These are phyloP conservation scores for Alexandromys fortis DNA, from an alignment of 2,113 vertebrate genomes.

Conservation along the genomic window DNA sequence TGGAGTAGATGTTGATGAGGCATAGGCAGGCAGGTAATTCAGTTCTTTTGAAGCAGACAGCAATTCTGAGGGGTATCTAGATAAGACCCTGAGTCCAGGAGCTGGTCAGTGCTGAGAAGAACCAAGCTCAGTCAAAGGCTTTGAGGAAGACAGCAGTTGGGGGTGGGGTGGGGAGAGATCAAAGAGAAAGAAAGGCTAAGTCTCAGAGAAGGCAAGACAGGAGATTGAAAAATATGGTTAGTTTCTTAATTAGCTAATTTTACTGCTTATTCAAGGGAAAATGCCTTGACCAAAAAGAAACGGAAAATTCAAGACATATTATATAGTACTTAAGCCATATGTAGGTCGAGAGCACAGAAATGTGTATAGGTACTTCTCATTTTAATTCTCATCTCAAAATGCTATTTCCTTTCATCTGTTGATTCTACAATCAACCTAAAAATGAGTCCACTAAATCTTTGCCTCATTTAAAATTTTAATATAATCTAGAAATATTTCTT, in stretches of 20 bases:
- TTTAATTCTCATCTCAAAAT: background rate
- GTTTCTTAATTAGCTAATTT: slow-evolving; percentile 32
- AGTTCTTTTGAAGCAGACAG: background rate
- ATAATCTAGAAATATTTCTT: background rate
- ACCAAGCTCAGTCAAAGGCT: background rate
- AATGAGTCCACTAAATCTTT: background rate
- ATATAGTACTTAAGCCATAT: background rate
- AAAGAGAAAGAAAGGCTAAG: background rate
- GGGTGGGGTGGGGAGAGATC: background rate
- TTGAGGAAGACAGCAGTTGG: background rate
- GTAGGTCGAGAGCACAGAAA: background rate
- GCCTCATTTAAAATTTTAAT: slow-evolving; percentile 34
- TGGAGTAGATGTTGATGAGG: background rate
- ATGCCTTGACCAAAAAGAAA: slow-evolving; percentile 30
- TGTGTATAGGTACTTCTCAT: background rate
- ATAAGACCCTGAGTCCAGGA: background rate
- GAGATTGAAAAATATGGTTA: slow-evolving; percentile 24
- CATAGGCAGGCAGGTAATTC: background rate
- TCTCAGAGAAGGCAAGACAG: slow-evolving; percentile 15
- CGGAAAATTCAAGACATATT: slow-evolving; percentile 20
- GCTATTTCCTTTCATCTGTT: background rate
- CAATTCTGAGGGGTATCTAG: background rate
- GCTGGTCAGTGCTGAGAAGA: background rate
- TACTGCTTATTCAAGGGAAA: slow-evolving; percentile 33
- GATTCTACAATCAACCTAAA: slow-evolving; percentile 31